Percentiles rank a stretch among this genome's conserved stretches.
phyloP scores from a whole-genome alignment of 1,140 invertebrate species.

The Cryptotermes secundus region DNA sequence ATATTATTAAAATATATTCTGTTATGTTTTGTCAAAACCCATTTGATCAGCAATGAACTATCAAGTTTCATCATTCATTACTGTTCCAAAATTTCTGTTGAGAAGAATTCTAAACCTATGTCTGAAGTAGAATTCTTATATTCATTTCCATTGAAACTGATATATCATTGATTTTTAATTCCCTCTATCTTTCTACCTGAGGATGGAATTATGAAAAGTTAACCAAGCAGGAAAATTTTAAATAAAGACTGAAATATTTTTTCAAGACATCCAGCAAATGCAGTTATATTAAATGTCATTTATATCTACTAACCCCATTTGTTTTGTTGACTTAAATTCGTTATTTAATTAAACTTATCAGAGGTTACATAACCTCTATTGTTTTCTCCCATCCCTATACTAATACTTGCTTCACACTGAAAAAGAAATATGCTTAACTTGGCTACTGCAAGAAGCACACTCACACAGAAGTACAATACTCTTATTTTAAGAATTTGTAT shows the following conservation, averaged over 20 bases:
- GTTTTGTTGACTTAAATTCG: not conserved
- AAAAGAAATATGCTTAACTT: not conserved
- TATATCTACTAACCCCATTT: not conserved
- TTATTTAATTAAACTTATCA: not conserved
- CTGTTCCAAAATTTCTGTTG: not conserved
- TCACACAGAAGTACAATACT: not conserved
- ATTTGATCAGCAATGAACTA: not conserved
- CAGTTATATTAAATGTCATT: not conserved
- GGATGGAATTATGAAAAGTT: not conserved
- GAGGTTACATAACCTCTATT: not conserved
- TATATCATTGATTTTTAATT: not conserved
- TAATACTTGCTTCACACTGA: not conserved
- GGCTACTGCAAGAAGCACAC: not conserved
- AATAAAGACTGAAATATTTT: not conserved
- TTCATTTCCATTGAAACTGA: not conserved
- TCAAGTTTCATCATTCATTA: constrained; percentile 7
- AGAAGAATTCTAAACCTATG: not conserved
- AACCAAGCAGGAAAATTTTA: not conserved
- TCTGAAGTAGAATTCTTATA: not conserved
- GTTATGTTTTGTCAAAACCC: not conserved
- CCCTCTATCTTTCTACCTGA: not conserved
- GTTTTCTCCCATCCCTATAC: not conserved
- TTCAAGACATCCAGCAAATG: not conserved
- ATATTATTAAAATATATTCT: constrained; percentile 11
- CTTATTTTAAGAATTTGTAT: not conserved